phyloP scores from a whole-genome alignment of 2,797 vertebrate species.

The Darevskia mixta region DNA sequence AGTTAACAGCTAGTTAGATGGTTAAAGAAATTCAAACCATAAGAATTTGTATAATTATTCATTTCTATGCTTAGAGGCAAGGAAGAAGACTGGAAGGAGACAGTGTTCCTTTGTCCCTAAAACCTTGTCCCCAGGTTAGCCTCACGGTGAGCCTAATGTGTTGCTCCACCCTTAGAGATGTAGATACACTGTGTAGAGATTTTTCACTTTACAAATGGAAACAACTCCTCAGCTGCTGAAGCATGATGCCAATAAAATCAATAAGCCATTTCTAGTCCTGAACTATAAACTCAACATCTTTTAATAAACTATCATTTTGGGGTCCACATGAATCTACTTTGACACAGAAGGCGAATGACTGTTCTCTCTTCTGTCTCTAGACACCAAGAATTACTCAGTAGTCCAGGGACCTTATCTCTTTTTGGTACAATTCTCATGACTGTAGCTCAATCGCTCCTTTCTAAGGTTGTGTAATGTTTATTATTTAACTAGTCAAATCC shows the following conservation, averaged over 20 bases:
- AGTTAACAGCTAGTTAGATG: conserved; percentile 1
- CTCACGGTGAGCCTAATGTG: not conserved
- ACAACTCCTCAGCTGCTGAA: not conserved
- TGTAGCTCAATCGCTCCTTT: too few species aligned
- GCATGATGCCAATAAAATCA: not conserved
- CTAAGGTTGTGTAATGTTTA: not conserved
- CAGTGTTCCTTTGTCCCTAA: not conserved
- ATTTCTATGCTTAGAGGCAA: not conserved
- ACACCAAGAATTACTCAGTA: not conserved
- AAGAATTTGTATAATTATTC: not conserved
- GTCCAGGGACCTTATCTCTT: too few species aligned
- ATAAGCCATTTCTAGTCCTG: not conserved
- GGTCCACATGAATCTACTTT: not conserved
- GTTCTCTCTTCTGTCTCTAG: not conserved
- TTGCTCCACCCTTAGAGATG: not conserved
- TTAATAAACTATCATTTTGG: not conserved
- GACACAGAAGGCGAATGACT: not conserved
- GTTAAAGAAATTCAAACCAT: conserved; percentile 20
- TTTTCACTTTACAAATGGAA: not conserved
- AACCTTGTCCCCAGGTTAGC: not conserved
- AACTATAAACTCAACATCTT: not conserved
- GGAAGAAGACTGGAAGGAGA: not conserved
- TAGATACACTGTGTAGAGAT: not conserved
- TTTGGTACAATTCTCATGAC: too few species aligned
- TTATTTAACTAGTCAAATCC: not conserved